These are phyloP conservation scores for Passer montanus DNA, from an alignment of 2,113 vertebrate species.

Conservation along the genomic window DNA sequence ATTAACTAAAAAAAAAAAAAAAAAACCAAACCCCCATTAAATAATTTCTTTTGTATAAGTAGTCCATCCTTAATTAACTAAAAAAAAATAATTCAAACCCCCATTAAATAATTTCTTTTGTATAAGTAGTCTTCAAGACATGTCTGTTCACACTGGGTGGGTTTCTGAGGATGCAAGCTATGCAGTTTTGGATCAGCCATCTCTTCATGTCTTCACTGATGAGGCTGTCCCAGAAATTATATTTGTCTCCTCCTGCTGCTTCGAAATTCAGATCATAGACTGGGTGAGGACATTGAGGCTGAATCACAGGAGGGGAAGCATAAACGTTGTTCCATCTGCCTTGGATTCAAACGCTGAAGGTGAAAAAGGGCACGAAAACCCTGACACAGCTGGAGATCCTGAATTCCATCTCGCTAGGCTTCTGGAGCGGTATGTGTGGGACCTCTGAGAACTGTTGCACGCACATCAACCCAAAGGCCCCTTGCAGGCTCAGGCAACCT, in stretches of 20 bases:
- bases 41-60: neutral
- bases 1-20: neutral
- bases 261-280: neutral
- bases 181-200: neutral
- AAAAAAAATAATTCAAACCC: neutral
- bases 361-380: neutral
- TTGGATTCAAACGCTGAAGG: neutral
- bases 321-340: neutral
- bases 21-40: neutral
- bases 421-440: neutral
- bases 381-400: neutral
- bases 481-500: conserved; percentile 6
- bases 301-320: neutral
- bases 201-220: neutral
- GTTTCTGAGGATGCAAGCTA: neutral
- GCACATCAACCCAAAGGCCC: conserved; percentile 24
- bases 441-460: neutral
- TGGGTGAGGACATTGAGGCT: neutral
- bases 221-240: neutral
- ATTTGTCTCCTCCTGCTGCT: neutral
- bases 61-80: too few species aligned
- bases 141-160: neutral
- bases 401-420: neutral
- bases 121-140: neutral
- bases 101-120: neutral